Base-by-base conservation (phyloP, 2,888 invertebrate genomes). In the Polietes domitor region DNA sequence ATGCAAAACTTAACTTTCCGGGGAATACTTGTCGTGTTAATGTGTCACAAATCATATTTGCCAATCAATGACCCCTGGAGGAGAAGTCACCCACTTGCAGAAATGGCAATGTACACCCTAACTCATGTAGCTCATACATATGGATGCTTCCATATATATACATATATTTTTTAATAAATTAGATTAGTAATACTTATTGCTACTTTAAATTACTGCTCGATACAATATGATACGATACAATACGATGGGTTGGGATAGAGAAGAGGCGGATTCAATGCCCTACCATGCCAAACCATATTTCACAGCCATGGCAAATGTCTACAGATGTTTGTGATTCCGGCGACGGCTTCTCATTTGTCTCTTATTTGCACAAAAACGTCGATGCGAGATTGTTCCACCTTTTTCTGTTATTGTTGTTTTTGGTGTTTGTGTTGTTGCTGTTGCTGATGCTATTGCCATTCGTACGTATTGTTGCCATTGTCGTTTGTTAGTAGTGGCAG, bases 301-400 rank as follows among this genome's bases (percentile, higher is more conserved):
- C 68, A 41, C 26, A 74, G 32, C 32, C 77, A 77, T 50, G 72
- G 50, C 58, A 80, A 84, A 80, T 84, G 78, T 76, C 77, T 81
- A 78, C 80, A 84, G 80, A 81, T 84, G 83, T 70, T 63, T 26
- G 15, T n/a, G 50, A 58, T 68, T 73, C 41, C 26, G n/a, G 10
- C 4, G 43, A 43, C 19, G 32, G 17, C 26, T 65, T 58, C 71
- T 43, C 61, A 72, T 78, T 84, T 15, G 70, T 78, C n/a, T 65
- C 9, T 12, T 72, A 53, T 74, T 78, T 77, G 75, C 58, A 70
- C 71, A 50, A 15, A 76, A 53, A 70, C 68, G 73, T 74, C 74
- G 47, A 41, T 41, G 9, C 21, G 41, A 75, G 26, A 43, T 63
- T 80, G 43, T 77, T 71, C 50, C 37, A 50, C 79, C 63, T 79